phyloP scores from a whole-genome alignment of 1,140 invertebrate species.

The Brachystomella parvula region DNA sequence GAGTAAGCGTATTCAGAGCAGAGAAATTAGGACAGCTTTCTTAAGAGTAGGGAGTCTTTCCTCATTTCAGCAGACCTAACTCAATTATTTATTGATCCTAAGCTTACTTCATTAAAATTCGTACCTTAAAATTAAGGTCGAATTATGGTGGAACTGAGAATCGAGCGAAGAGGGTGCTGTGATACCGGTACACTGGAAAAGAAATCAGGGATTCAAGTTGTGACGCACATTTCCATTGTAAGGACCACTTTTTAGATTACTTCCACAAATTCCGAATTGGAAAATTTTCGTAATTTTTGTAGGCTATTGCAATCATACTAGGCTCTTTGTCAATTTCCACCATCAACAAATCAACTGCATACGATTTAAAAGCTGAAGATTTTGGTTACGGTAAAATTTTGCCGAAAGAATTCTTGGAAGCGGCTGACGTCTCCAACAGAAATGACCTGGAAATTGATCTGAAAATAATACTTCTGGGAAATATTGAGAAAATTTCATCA shows the following conservation, averaged over 20 bases:
- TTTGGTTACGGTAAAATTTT: not conserved
- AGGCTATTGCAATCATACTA: not conserved
- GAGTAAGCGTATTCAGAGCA: no score
- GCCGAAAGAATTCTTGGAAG: not conserved
- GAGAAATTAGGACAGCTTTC: no score
- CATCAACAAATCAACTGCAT: not conserved
- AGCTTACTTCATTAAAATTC: not conserved
- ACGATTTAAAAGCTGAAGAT: slow-evolving; percentile 3
- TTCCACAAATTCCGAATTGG: not conserved
- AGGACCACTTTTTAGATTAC: not conserved
- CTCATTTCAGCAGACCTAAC: no score
- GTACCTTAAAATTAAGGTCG: not conserved
- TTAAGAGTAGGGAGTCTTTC: no score
- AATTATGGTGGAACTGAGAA: not conserved
- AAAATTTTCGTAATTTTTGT: not conserved
- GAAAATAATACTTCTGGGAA: no score
- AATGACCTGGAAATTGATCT: no score
- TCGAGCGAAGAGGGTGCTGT: not conserved
- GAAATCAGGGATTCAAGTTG: not conserved
- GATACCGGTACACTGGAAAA: not conserved
- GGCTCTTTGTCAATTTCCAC: not conserved
- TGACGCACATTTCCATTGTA: slow-evolving; percentile 6
- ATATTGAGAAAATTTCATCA: not conserved
- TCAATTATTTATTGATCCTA: not conserved
- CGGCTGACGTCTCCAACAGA: not conserved